These are phyloP conservation scores for Apteryx owenii DNA, from an alignment of 2,113 vertebrate species.

Conservation along the genomic window DNA sequence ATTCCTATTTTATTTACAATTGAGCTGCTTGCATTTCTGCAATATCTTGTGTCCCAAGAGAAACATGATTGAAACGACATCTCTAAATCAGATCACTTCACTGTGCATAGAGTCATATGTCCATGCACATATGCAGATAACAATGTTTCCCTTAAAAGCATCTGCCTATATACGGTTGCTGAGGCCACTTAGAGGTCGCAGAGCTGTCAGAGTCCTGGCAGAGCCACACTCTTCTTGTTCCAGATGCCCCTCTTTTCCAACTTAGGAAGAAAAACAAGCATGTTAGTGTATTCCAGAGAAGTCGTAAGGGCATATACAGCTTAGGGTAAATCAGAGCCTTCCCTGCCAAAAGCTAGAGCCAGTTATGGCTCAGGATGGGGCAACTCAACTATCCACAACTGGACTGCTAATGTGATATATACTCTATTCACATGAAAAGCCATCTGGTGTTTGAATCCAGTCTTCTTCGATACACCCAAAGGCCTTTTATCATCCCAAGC, in stretches of 20 bases:
- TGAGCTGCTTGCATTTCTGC: neutral
- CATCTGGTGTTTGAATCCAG: neutral
- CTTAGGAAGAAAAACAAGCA: neutral
- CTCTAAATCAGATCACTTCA: neutral
- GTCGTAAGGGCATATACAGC: neutral
- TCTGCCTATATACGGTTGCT: neutral
- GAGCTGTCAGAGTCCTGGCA: neutral
- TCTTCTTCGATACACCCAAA: neutral
- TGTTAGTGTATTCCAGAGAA: neutral
- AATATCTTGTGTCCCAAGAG: neutral
- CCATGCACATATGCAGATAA: neutral
- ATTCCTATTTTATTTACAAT: neutral
- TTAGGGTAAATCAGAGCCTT: neutral
- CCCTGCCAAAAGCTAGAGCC: neutral
- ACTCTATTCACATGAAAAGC: neutral
- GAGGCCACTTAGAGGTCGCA: neutral
- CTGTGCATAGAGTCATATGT: neutral
- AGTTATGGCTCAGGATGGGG: neutral
- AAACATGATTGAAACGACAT: neutral
- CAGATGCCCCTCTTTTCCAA: neutral
- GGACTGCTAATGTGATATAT: neutral
- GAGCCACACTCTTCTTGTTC: neutral
- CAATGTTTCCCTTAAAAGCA: neutral
- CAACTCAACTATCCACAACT: neutral
- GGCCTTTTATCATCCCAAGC: conserved; percentile 1